Percentiles rank a stretch among this genome's conserved stretches.
phyloP scores from a whole-genome alignment of 2,113 vertebrate genomes.

The Cairina moschata region DNA sequence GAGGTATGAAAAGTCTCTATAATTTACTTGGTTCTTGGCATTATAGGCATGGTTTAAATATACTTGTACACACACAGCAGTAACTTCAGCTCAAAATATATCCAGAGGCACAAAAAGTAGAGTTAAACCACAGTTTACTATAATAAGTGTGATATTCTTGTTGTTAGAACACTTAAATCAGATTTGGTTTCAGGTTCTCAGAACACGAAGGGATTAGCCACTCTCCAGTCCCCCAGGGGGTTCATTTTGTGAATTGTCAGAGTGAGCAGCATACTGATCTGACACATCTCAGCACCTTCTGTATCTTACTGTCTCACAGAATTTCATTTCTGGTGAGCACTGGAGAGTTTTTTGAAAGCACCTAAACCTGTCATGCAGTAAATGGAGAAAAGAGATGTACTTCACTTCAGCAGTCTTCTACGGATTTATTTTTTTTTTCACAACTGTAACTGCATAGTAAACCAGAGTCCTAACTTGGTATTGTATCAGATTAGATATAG shows the following conservation, averaged over 20 bases:
- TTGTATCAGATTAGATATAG: background rate
- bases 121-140: background rate
- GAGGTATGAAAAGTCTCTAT: background rate
- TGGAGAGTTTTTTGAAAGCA: background rate
- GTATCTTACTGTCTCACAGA: background rate
- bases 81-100: background rate
- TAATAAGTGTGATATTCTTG: background rate
- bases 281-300: background rate
- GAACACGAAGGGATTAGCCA: background rate
- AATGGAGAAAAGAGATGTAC: background rate
- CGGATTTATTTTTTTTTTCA: background rate
- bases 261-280: background rate
- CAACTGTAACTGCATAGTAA: background rate
- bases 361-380: background rate
- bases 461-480: fast-evolving
- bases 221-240: background rate
- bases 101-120: background rate
- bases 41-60: background rate
- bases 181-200: background rate
- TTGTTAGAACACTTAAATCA: background rate
- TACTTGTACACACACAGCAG: background rate
- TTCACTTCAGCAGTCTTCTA: background rate
- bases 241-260: background rate
- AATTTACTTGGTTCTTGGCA: background rate
- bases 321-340: background rate